These are phyloP conservation scores for Siderastrea radians DNA, from an alignment of 92 coral and sea anemone species.

Conservation along the genomic window DNA sequence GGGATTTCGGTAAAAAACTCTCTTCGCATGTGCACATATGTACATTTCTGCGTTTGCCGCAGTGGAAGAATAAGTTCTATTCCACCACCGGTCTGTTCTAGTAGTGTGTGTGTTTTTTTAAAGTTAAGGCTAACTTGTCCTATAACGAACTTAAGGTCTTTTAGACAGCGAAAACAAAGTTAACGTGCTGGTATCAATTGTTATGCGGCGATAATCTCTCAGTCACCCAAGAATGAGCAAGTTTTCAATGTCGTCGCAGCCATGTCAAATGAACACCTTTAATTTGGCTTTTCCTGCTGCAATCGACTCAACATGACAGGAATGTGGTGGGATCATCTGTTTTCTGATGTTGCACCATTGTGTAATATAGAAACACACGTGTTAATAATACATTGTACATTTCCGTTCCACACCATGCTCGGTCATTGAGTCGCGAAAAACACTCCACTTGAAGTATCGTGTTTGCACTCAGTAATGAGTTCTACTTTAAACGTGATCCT, in stretches of 20 bases:
- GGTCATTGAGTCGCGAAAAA: conserved; percentile 21
- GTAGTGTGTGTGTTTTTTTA: not conserved
- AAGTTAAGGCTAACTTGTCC: not conserved
- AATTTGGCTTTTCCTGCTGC: conserved; percentile 15
- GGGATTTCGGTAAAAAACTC: not conserved
- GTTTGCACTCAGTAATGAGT: conserved; percentile 39
- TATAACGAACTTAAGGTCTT: not conserved
- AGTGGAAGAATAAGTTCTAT: not conserved
- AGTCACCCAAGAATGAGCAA: not conserved
- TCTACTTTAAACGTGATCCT: conserved; percentile 23
- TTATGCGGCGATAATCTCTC: not conserved
- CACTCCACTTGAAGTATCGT: conserved; percentile 52
- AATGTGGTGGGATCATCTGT: not conserved
- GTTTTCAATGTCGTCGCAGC: not conserved
- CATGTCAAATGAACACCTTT: not conserved
- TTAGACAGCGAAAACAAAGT: not conserved
- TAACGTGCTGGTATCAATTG: not conserved
- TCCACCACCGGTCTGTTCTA: not conserved
- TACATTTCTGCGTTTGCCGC: conserved; percentile 5
- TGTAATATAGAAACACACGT: conserved; percentile 20
- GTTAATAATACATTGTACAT: conserved; percentile 50
- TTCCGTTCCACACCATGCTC: conserved; percentile 39
- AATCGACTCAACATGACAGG: not conserved
- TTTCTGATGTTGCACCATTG: conserved; percentile 24
- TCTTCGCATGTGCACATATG: not conserved